Conservation (phyloP, 1,140 invertebrate genomes). For the Chironomus tepperi region DNA sequence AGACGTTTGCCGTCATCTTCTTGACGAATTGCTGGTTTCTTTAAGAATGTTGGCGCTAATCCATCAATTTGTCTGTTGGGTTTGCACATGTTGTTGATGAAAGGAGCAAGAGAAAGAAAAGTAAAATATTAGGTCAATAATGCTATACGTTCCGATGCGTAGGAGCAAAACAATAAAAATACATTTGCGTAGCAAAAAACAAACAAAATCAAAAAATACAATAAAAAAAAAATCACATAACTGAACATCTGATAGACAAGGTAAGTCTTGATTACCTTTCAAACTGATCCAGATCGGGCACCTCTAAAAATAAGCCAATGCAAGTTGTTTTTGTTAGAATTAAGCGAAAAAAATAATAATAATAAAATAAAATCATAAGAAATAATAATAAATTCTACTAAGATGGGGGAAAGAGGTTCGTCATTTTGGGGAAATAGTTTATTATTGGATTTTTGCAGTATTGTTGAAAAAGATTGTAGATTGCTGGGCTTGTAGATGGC, state of each 20-base stretch:
- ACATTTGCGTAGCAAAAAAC: background rate
- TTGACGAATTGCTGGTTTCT: conserved; percentile 93
- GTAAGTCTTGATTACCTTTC: background rate
- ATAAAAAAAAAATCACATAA: background rate
- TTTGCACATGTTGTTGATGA: too few species aligned
- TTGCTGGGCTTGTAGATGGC: too few species aligned
- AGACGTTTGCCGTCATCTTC: conserved; percentile 93
- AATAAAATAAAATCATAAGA: too few species aligned
- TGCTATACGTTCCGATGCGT: too few species aligned
- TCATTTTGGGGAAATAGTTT: too few species aligned
- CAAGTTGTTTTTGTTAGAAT: too few species aligned
- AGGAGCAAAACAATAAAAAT: conserved; percentile 19
- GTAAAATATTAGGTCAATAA: too few species aligned
- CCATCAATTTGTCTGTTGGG: conserved; percentile 85
- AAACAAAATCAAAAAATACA: conserved; percentile 10
- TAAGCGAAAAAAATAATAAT: background rate
- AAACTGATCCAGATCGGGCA: background rate
- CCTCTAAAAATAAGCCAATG: conserved; percentile 14
- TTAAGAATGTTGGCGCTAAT: conserved; percentile 92
- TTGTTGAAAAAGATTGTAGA: too few species aligned
- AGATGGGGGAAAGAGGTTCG: too few species aligned
- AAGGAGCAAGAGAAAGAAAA: too few species aligned
- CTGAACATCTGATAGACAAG: background rate
- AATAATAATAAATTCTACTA: too few species aligned
- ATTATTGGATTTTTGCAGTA: too few species aligned